phyloP scores from a whole-genome alignment of 2,797 vertebrate genomes.

The Labeo calbasu region DNA sequence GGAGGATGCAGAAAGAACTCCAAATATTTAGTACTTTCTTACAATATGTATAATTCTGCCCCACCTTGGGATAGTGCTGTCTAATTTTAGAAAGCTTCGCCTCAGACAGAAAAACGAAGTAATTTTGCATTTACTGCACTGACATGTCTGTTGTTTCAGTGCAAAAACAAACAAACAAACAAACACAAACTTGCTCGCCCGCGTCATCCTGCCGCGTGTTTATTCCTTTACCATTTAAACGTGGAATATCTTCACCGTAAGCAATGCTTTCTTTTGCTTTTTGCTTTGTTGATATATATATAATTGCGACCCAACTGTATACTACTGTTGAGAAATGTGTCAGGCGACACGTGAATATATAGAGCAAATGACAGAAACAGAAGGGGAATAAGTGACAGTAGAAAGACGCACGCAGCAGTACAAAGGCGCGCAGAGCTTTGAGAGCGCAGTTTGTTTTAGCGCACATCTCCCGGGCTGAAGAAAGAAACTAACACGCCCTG shows the following conservation, averaged over 20 bases:
- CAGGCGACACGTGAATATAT: conserved; percentile 78
- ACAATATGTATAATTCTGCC: conserved; percentile 28
- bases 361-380: conserved; percentile 79
- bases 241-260: conserved; percentile 55
- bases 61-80: conserved; percentile 33
- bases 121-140: conserved; percentile 52
- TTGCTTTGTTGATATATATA: conserved; percentile 72
- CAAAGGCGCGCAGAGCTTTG: conserved; percentile 81
- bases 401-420: conserved; percentile 83
- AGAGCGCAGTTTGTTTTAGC: conserved; percentile 83
- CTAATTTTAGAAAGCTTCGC: conserved; percentile 50
- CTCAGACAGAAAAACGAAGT: conserved; percentile 53
- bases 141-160: conserved; percentile 52
- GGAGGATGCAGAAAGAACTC: not conserved
- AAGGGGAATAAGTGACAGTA: conserved; percentile 85
- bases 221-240: conserved; percentile 63
- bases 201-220: conserved; percentile 55
- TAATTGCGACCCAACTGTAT: conserved; percentile 80
- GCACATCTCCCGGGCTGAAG: conserved; percentile 79
- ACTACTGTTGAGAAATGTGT: conserved; percentile 74
- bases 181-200: conserved; percentile 40
- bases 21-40: conserved; percentile 15
- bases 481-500: conserved; percentile 78
- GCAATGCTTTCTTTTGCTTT: conserved; percentile 59
- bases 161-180: conserved; percentile 35